These are phyloP conservation scores for Heliornis fulica DNA, from an alignment of 2,113 vertebrate genomes.

Conservation along the genomic window DNA sequence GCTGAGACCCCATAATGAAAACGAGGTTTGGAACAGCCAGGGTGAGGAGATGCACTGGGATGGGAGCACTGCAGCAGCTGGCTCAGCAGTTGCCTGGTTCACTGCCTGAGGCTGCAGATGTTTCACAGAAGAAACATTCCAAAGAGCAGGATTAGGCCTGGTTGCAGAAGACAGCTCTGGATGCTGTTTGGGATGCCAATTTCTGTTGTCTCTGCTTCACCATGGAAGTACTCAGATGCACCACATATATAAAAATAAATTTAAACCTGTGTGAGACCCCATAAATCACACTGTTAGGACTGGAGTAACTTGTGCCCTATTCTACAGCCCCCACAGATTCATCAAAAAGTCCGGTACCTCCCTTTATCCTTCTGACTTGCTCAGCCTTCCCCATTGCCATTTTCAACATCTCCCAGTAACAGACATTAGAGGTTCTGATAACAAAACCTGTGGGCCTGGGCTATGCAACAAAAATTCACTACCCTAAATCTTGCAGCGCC, in stretches of 20 bases:
- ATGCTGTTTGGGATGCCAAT: not conserved
- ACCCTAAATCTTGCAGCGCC: slow-evolving; percentile 43
- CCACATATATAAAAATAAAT: not conserved
- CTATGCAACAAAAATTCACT: slow-evolving; percentile 17
- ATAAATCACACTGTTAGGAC: not conserved
- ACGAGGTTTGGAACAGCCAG: not conserved
- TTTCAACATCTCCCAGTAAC: slow-evolving; percentile 3
- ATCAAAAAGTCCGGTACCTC: not conserved
- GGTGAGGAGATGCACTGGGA: not conserved
- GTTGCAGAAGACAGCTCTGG: not conserved
- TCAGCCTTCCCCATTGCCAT: slow-evolving; percentile 19
- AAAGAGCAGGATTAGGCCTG: not conserved
- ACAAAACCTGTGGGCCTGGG: slow-evolving; percentile 49
- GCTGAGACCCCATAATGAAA: not conserved
- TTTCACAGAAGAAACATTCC: not conserved
- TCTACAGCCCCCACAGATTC: not conserved
- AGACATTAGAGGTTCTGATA: not conserved
- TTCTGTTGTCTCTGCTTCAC: not conserved
- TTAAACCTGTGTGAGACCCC: not conserved
- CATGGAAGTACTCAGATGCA: not conserved
- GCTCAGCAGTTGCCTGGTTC: not conserved
- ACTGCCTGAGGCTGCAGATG: not conserved
- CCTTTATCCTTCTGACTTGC: slow-evolving; percentile 2
- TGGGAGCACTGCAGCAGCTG: not conserved
- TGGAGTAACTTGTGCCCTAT: not conserved